Conservation (phyloP, 2,888 invertebrate species). For the Margaritifera margaritifera region DNA sequence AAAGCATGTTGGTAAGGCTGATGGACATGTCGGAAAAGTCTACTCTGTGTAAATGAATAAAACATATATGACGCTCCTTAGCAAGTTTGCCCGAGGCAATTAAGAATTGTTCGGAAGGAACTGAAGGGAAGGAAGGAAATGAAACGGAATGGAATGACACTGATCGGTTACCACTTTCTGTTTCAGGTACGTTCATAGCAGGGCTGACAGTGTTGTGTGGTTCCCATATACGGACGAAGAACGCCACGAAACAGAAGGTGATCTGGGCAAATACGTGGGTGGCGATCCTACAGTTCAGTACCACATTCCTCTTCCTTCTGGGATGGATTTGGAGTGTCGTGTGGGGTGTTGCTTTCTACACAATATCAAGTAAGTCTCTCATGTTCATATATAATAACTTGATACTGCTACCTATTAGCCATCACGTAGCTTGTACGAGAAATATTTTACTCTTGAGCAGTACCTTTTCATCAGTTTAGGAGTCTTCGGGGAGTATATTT, state of each 20-base stretch:
- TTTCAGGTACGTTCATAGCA: slow-evolving; percentile 65
- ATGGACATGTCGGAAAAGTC: no score
- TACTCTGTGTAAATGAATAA: no score
- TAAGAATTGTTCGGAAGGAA: not conserved
- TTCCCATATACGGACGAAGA: slow-evolving; percentile 54
- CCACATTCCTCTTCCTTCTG: slow-evolving; percentile 64
- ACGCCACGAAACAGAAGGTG: slow-evolving; percentile 51
- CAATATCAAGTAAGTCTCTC: slow-evolving; percentile 57
- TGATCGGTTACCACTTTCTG: not conserved
- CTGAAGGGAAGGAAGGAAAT: not conserved
- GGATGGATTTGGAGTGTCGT: slow-evolving; percentile 72
- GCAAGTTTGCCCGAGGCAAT: no score
- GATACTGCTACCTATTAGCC: no score
- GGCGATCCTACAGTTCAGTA: slow-evolving; percentile 65
- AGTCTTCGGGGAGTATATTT: no score
- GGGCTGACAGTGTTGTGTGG: slow-evolving; percentile 66
- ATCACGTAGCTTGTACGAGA: no score
- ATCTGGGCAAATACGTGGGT: slow-evolving; percentile 65
- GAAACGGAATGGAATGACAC: not conserved
- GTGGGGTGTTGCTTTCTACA: slow-evolving; percentile 68
- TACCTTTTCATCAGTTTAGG: no score
- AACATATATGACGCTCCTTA: no score
- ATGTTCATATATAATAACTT: no score
- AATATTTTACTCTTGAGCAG: no score
- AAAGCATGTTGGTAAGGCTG: no score